Base-by-base conservation (phyloP, 2,888 invertebrate species). In the Lycocerus yunnanus region DNA sequence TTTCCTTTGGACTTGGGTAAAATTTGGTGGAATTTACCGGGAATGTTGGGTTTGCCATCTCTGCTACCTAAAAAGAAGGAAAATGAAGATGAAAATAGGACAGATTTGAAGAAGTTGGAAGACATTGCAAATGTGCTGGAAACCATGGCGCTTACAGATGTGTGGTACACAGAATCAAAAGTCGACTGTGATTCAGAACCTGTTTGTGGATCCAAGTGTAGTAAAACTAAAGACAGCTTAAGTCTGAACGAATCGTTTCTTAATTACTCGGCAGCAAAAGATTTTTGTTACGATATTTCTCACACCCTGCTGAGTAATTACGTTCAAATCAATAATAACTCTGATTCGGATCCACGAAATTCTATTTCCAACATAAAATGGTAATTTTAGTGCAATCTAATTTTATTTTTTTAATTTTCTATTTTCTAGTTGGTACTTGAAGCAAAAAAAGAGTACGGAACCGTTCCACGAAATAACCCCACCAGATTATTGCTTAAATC, bases 391-490 rank as follows among this genome's bases (percentile, higher is more conserved):
- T 63, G n/a, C 4, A 63, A 63, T 13, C 3, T n/a, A 63, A 63
- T 4, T 63, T 15, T 15, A 15, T 13, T 13, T n/a, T n/a, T 15
- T 13, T 63, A 18, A 63, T 8, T n/a, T 3, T 63, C 6, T 63
- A 71, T 76, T 80, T 89, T 88, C 73, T 87, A 92, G 92, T 69
- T 85, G 89, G 82, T 85, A 87, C 68, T 85, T 88, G 9, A 88
- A 87, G 70, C 84, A 84, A 68, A 80, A 82, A 58, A 76, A 82
- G 83, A 81, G 85, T 85, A 77, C 85, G 84, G 43, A 86, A 84
- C 81, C 89, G 82, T 84, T 94, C 63, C 87, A 89, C 3, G 86
- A 88, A 66, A 88, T 89, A 9, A 81, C 93, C 60, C 88, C 89
- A 24, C 83, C 86, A 6, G 87, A 87, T 9, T 86, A 86, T 5